Conservation (phyloP, 2,797 vertebrate genomes). For the Myoxocephalus aenaeus region DNA sequence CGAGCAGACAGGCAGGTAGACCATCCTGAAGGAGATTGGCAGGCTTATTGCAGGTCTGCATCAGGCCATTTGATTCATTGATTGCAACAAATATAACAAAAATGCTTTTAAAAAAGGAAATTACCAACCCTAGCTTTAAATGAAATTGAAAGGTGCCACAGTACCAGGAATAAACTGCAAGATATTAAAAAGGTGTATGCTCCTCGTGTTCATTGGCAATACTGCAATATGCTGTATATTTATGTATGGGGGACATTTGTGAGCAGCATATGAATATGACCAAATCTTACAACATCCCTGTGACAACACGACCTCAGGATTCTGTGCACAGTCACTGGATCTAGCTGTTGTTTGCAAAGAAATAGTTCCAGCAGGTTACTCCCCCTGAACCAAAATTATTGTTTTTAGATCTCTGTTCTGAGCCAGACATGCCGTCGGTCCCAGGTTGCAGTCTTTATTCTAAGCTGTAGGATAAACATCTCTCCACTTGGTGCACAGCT, state of each 20-base stretch:
- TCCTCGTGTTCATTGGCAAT: slow-evolving; percentile 15
- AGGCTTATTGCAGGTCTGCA: not conserved
- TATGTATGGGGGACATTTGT: not conserved
- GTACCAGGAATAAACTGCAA: slow-evolving; percentile 28
- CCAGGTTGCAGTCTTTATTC: not conserved
- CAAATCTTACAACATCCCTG: not conserved
- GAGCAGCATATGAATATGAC: not conserved
- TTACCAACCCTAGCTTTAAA: not conserved
- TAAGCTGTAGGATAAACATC: not conserved
- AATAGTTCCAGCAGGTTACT: not conserved
- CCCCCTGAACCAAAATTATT: not conserved
- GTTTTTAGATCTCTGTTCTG: slow-evolving; percentile 2
- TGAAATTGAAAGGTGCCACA: slow-evolving; percentile 34
- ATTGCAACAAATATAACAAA: not conserved
- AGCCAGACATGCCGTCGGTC: not conserved
- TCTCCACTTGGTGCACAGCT: not conserved
- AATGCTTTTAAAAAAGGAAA: not conserved
- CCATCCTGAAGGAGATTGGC: too few species aligned
- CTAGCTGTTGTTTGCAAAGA: slow-evolving; percentile 3
- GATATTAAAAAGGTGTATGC: slow-evolving; percentile 36
- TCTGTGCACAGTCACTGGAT: not conserved
- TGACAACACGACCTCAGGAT: not conserved
- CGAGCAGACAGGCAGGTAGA: not conserved
- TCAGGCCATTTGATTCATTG: not conserved
- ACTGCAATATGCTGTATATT: slow-evolving; percentile 4